Conservation (phyloP, 2,113 vertebrate species). For the Elephantulus edwardii region DNA sequence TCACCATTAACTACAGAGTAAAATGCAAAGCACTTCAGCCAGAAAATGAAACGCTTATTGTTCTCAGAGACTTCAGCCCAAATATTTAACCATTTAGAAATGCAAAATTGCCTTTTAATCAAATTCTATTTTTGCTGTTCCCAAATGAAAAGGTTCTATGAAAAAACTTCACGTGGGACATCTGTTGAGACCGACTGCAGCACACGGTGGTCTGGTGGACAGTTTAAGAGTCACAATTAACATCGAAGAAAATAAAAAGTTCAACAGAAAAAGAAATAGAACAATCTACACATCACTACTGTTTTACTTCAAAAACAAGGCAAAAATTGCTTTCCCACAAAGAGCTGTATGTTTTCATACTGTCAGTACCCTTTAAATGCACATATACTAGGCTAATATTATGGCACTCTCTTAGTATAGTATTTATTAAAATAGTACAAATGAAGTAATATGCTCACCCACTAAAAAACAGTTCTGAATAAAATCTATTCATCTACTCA, state of each 20-base stretch:
- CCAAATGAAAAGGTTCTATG: slow-evolving; percentile 30
- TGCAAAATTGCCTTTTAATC: slow-evolving; percentile 43
- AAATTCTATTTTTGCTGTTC: background rate
- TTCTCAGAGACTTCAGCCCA: background rate
- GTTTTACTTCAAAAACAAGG: background rate
- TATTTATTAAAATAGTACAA: slow-evolving; percentile 44
- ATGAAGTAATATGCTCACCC: background rate
- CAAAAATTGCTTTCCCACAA: background rate
- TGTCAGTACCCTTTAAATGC: slow-evolving; percentile 10
- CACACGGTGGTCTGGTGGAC: background rate
- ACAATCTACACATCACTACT: slow-evolving; percentile 25
- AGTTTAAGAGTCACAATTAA: slow-evolving; percentile 28
- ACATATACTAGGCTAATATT: slow-evolving; percentile 26
- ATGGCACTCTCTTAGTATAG: background rate
- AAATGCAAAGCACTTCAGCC: slow-evolving; percentile 38
- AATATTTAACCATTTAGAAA: background rate
- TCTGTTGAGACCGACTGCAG: background rate
- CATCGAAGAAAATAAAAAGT: slow-evolving; percentile 27
- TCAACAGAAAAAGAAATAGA: background rate
- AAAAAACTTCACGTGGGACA: background rate
- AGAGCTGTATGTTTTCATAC: background rate
- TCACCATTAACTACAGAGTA: slow-evolving; percentile 43
- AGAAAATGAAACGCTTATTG: background rate
- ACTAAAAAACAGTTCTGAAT: slow-evolving; percentile 18
- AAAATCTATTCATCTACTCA: background rate